phyloP scores from a whole-genome alignment of 2,888 invertebrate species.

The Leptinotarsa tumamoca region DNA sequence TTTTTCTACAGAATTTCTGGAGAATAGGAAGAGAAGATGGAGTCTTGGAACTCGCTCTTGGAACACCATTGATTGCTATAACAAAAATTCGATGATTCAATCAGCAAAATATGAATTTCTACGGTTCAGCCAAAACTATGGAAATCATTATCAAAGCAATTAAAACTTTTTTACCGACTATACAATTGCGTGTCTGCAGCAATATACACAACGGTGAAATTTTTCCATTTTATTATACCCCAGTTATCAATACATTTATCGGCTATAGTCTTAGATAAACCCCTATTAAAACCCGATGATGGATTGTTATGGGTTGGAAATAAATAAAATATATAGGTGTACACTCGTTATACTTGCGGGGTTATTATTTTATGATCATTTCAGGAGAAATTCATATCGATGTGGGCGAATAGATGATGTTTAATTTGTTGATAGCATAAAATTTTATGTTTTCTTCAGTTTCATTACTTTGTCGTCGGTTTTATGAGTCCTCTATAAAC shows the following conservation, averaged over 20 bases:
- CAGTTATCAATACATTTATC: conserved; percentile 46
- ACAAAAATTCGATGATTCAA: too few species aligned
- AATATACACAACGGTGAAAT: conserved; percentile 20
- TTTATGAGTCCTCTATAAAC: background rate
- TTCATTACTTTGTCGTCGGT: conserved; percentile 7
- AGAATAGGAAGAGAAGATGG: too few species aligned
- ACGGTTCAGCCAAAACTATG: too few species aligned
- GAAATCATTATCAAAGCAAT: background rate
- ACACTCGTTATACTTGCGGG: conserved; percentile 14
- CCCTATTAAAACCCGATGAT: conserved; percentile 48
- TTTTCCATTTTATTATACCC: conserved; percentile 39
- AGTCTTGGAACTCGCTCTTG: too few species aligned
- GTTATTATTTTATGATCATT: conserved; percentile 27
- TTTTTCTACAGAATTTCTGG: too few species aligned
- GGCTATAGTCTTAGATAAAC: conserved; percentile 41
- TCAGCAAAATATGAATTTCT: too few species aligned
- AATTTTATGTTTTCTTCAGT: background rate
- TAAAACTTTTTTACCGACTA: conserved; percentile 15
- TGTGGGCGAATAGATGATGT: conserved; percentile 12
- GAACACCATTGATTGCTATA: too few species aligned
- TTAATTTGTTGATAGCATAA: conserved; percentile 1
- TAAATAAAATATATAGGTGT: conserved; percentile 36
- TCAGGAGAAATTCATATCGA: conserved; percentile 20
- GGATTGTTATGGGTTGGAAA: conserved; percentile 45
- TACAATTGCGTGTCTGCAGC: conserved; percentile 27